A percentile compares a stretch with the other conserved stretches of the same genome.
Evolutionary conservation across 2,888 invertebrate species (phyloP).

Genomic region (Hirudinaria manillensis): DNA sequence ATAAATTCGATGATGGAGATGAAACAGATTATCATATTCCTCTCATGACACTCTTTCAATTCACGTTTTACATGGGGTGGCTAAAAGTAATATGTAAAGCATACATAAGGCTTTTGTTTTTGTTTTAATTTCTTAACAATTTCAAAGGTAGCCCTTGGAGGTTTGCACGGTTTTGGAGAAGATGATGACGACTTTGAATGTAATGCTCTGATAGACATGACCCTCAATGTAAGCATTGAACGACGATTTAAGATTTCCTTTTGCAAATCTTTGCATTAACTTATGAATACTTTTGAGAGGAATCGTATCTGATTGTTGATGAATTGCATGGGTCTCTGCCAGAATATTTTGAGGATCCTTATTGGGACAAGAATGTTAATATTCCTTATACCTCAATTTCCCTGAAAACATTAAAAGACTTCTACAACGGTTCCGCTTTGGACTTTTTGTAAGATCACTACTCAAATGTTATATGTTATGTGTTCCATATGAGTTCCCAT

Average conservation of each 20-base stretch:
- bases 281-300: neutral
- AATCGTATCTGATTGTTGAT: conserved; percentile 21
- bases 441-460: neutral
- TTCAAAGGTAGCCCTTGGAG: conserved; percentile 29
- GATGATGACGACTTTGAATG: conserved; percentile 35
- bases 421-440: conserved; percentile 22
- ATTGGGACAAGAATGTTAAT: conserved; percentile 14
- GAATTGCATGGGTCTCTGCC: conserved; percentile 1
- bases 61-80: conserved; percentile 32
- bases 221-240: conserved; percentile 20
- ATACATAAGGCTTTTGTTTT: neutral
- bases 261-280: neutral
- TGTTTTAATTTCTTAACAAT: neutral
- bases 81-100: conserved; percentile 16
- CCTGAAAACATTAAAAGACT: conserved; percentile 13
- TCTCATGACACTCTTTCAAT: conserved; percentile 27
- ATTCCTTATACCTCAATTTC: conserved; percentile 21
- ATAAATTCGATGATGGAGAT: conserved; percentile 19
- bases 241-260: neutral
- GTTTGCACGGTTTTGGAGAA: conserved; percentile 28
- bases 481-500: too few relatives aligned
- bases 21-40: conserved; percentile 23
- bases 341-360: conserved; percentile 4
- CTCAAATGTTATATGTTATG: too few relatives aligned
- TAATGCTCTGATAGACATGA: conserved; percentile 27